Conservation (phyloP, 2,797 vertebrate species). For the Sylvia borin region DNA sequence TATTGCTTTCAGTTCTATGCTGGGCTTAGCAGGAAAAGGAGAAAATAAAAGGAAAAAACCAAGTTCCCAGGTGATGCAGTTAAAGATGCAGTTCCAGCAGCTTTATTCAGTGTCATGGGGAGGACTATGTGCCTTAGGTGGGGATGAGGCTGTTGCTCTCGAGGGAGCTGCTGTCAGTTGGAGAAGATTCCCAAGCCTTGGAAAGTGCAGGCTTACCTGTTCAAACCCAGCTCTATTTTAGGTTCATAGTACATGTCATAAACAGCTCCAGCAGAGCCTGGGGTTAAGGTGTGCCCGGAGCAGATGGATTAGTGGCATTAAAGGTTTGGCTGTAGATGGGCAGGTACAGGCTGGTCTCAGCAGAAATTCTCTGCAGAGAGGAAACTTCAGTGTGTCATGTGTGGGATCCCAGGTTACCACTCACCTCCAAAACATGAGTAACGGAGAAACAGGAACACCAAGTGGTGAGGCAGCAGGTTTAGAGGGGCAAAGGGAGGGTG, state of each 20-base stretch:
- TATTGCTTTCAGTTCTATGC: neutral
- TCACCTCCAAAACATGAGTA: neutral
- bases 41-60: neutral
- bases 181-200: neutral
- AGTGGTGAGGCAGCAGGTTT: conserved; percentile 11
- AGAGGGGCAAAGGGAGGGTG: neutral
- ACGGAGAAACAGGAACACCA: neutral
- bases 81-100: neutral
- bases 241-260: neutral
- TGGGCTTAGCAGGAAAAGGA: neutral
- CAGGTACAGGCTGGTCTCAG: neutral
- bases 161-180: neutral
- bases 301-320: neutral
- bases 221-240: neutral
- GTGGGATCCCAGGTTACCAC: neutral
- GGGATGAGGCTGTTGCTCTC: neutral
- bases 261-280: neutral
- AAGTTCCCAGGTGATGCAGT: neutral
- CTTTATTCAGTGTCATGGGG: neutral
- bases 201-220: neutral
- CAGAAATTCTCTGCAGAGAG: neutral
- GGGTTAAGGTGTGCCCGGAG: neutral
- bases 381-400: neutral
- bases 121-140: neutral
- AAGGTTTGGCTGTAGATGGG: neutral